Evolutionary conservation across 1,140 invertebrate genomes (phyloP).

Genomic region (Vanessa tameamea): DNA sequence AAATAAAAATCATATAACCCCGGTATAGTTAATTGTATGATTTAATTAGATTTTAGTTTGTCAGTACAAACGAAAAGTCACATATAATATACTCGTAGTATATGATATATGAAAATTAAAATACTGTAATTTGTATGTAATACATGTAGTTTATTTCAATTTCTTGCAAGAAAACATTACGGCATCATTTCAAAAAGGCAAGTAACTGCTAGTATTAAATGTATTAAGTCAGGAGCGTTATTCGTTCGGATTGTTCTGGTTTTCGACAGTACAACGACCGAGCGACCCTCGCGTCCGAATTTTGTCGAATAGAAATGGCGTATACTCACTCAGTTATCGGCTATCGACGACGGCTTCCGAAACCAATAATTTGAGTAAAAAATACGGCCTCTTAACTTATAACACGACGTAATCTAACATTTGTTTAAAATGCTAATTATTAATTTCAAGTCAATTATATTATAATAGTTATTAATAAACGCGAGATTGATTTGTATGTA

Average conservation of each 20-base stretch:
- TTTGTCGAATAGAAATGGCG: slow-evolving; percentile 41
- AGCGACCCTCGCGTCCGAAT: slow-evolving; percentile 46
- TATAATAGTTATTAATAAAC: neutral
- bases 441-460: too few relatives aligned
- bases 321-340: slow-evolving; percentile 36
- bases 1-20: neutral
- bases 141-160: neutral
- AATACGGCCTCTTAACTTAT: neutral
- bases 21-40: too few relatives aligned
- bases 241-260: slow-evolving; percentile 40
- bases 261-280: slow-evolving; percentile 46
- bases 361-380: slow-evolving; percentile 12
- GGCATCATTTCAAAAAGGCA: neutral
- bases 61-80: too few relatives aligned
- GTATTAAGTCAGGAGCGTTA: slow-evolving; percentile 32
- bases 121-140: neutral
- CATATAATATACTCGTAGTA: too few relatives aligned
- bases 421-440: neutral
- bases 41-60: too few relatives aligned
- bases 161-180: neutral
- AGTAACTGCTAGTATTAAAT: slow-evolving; percentile 27
- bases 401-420: neutral
- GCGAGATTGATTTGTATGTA: neutral
- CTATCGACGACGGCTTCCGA: slow-evolving; percentile 30
- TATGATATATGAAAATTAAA: too few relatives aligned